These are phyloP conservation scores for Frankliniella intonsa DNA, from an alignment of 2,888 invertebrate genomes.

Conservation along the genomic window DNA sequence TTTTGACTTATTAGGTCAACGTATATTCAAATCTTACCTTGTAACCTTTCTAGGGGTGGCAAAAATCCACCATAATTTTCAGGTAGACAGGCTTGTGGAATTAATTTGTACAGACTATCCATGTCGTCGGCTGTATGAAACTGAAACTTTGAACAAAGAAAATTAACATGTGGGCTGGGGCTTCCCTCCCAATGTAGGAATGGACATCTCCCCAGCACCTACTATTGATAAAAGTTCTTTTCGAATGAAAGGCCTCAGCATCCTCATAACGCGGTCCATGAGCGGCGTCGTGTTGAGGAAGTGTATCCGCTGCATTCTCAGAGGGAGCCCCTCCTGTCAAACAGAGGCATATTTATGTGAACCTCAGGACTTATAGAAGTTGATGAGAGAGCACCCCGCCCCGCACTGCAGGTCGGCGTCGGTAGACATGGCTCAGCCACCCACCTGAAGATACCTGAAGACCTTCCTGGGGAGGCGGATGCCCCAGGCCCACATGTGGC, in stretches of 20 bases:
- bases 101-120: not conserved
- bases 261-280: conserved; percentile 7
- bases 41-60: not conserved
- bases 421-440: no score
- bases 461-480: conserved; percentile 2
- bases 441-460: conserved; percentile 12
- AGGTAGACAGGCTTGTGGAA: not conserved
- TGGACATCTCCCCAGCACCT: not conserved
- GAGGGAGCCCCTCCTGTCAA: not conserved
- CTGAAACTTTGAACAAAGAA: not conserved
- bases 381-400: no score
- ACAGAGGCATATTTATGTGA: not conserved
- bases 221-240: not conserved
- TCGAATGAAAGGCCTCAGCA: not conserved
- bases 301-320: conserved; percentile 2
- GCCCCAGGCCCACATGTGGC: conserved; percentile 25
- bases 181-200: no score
- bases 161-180: not conserved
- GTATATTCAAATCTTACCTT: not conserved
- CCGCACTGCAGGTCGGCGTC: no score
- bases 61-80: not conserved
- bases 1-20: no score
- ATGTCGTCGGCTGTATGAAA: not conserved
- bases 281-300: conserved; percentile 1
- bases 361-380: no score